These are phyloP conservation scores for Cryptocheilus praepositus DNA, from an alignment of 2,888 invertebrate genomes.

Conservation along the genomic window DNA sequence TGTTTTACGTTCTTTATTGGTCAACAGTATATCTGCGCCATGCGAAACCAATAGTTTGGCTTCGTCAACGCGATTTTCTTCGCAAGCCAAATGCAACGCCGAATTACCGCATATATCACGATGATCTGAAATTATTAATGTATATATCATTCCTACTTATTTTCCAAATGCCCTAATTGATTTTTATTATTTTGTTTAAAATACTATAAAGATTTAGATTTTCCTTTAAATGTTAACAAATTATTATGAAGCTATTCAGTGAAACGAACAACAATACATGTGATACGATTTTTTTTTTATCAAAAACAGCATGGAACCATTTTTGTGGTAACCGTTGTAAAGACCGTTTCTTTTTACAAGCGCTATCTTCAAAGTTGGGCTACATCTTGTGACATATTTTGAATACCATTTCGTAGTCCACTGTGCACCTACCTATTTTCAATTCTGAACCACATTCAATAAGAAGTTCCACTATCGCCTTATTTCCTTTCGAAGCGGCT, in stretches of 20 bases:
- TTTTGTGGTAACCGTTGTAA: too few relatives aligned
- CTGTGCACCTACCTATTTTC: slow-evolving; percentile 71
- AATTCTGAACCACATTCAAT: slow-evolving; percentile 77
- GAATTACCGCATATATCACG: slow-evolving; percentile 85
- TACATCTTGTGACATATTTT: not conserved
- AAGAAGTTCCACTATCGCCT: slow-evolving; percentile 81
- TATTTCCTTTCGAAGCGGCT: slow-evolving; percentile 86
- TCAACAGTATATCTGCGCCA: slow-evolving; percentile 79
- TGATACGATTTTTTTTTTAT: too few relatives aligned
- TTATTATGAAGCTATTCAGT: too few relatives aligned
- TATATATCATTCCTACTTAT: not conserved
- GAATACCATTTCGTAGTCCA: slow-evolving; percentile 18
- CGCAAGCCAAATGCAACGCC: slow-evolving; percentile 88
- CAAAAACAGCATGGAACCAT: too few relatives aligned
- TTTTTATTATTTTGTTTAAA: too few relatives aligned
- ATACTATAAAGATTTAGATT: too few relatives aligned
- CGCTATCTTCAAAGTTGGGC: not conserved
- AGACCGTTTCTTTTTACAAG: not conserved
- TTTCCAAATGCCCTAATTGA: too few relatives aligned
- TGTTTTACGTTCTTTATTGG: slow-evolving; percentile 82
- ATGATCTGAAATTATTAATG: slow-evolving; percentile 70
- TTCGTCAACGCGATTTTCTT: slow-evolving; percentile 84
- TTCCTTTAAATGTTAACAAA: too few relatives aligned
- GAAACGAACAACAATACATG: too few relatives aligned
- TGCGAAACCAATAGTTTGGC: slow-evolving; percentile 81